These are phyloP conservation scores for Aphelocoma californica DNA, from an alignment of 2,797 vertebrate species.

Conservation along the genomic window DNA sequence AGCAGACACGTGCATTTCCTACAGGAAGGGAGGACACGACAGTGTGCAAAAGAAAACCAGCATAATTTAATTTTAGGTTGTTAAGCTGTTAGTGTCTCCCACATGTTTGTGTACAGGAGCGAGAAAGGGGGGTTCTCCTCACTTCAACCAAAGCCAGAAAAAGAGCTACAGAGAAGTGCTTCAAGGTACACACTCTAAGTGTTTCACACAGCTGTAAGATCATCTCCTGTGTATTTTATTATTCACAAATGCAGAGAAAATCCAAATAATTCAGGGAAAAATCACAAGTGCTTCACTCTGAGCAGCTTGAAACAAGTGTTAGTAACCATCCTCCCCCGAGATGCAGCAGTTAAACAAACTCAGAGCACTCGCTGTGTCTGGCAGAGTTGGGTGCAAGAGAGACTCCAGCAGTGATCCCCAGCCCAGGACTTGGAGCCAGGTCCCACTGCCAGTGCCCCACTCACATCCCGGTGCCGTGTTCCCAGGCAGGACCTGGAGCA, in stretches of 20 bases:
- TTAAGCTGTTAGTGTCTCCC: background rate
- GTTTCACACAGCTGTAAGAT: background rate
- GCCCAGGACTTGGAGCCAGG: background rate
- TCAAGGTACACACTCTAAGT: background rate
- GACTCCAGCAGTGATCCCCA: background rate
- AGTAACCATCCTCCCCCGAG: background rate
- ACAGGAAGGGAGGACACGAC: slow-evolving; percentile 21
- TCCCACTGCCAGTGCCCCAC: background rate
- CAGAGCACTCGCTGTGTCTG: background rate
- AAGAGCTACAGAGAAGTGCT: background rate
- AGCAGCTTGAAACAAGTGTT: background rate
- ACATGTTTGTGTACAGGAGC: background rate
- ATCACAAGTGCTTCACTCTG: background rate
- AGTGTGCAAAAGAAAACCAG: background rate
- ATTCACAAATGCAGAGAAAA: background rate
- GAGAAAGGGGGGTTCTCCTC: background rate
- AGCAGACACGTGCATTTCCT: slow-evolving; percentile 6
- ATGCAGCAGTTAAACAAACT: background rate
- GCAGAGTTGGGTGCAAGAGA: background rate
- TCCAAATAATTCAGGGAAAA: background rate
- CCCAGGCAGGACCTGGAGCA: background rate
- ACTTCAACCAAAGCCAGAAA: background rate
- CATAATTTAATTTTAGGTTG: background rate
- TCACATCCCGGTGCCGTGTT: background rate
- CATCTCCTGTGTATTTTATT: background rate